phyloP scores from a whole-genome alignment of 2,888 invertebrate genomes.

The Dendrolimus houi region DNA sequence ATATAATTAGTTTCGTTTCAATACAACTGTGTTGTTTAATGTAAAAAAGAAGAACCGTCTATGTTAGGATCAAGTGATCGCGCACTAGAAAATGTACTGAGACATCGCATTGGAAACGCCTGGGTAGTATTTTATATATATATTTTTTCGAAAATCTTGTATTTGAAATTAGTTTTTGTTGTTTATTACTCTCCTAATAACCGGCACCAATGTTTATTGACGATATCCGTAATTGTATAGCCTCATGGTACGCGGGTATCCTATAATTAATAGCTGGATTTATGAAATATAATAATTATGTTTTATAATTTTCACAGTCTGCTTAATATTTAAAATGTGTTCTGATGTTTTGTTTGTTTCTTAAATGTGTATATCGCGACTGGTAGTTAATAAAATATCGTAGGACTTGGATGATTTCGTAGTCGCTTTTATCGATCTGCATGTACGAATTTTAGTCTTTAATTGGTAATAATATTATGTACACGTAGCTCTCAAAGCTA shows the following conservation, averaged over 20 bases:
- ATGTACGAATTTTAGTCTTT: constrained; percentile 23
- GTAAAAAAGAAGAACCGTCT: background rate
- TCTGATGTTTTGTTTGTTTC: no score
- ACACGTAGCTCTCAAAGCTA: constrained; percentile 54
- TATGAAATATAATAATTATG: no score
- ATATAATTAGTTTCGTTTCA: background rate
- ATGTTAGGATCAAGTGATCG: background rate
- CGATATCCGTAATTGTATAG: no score
- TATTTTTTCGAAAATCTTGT: background rate
- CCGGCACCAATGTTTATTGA: background rate
- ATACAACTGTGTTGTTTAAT: background rate
- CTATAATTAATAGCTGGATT: no score
- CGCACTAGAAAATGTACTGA: background rate
- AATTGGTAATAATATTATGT: constrained; percentile 25
- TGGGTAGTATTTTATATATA: background rate
- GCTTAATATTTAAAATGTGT: no score
- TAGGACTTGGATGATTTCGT: background rate
- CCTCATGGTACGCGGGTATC: no score
- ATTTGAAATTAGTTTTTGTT: background rate
- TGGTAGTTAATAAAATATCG: background rate
- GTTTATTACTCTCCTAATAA: background rate
- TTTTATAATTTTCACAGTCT: no score
- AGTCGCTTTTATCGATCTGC: background rate
- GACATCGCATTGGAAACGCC: background rate
- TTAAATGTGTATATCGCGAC: no score